Base-by-base conservation (phyloP, 2,888 invertebrate species). In the Actias luna region DNA sequence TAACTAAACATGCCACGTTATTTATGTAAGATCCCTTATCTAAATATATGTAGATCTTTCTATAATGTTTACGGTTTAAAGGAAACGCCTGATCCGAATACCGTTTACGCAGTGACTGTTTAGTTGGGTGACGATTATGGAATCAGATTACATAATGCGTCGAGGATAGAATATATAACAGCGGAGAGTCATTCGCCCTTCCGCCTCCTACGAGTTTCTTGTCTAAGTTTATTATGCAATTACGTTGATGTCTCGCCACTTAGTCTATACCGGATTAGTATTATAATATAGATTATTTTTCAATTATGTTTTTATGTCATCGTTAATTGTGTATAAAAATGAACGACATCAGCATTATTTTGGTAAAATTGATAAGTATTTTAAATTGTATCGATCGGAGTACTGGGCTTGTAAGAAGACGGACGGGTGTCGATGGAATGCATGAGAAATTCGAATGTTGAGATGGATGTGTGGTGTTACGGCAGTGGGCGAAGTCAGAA, bases 1-100 rank as follows among this genome's bases (percentile, higher is more conserved):
- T 10, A 18, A 50, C 12, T 14, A 50, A 25, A 12, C 10, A 14
- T 22, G 12, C 46, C 10, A 25, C 46, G 46, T 50, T 25, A 50
- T 50, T 50, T 50, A 50, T 50, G 22, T 10, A 12, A 5, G 1
- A 50, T 25, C 3, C 46, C 22, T 22, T 50, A 10, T 22, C 22
- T 22, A 50, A 50, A 50, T 50, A 50, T 50, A 50, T 50, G 46
- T 50, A 25, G 50, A 36, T 61, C 36, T 61, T 61, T 61, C 52
- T 61, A 46, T 55, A 61, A 55, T 46, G 61, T 35, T 61, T 61
- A 61, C 42, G 52, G 61, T 35, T 55, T 61, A 46, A 60, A 60
- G 46, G 60, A 60, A 60, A 33, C 46, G 46, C 60, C 60, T 60
- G 60, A 36, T 46, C 46, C 39, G 60, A 42, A 60, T 60, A 60